Base-by-base conservation (phyloP, 2,888 invertebrate species). In the Andrena dorsata region DNA sequence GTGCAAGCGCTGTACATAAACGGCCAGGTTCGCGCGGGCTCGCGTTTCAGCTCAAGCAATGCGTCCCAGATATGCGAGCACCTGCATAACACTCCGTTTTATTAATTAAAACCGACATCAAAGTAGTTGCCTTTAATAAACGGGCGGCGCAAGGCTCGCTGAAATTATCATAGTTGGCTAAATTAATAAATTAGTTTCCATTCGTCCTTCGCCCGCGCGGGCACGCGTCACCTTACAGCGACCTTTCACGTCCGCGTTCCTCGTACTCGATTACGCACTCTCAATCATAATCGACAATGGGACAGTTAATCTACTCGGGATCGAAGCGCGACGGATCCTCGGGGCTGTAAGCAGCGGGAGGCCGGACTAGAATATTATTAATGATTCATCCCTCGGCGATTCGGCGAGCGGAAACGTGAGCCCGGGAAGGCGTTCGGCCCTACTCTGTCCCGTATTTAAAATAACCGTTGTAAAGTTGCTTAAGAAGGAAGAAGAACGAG, bases 91-190 rank as follows among this genome's bases (percentile, higher is more conserved):
- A 65, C 76, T 64, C 35, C 28, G 56, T 71, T 66, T 78, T 80
- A 72, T 78, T 80, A 71, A 80, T 80, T 78, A 80, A 80, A 72
- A 47, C 71, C 68, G 56, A 72, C 78, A 56, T 80, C 72, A 72
- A 80, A 72, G 66, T 68, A 60, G 56, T 56, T 65, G 56, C 53
- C 13, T 64, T 68, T 68, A 66, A 78, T 63, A 28, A 76, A 70
- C 64, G 47, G 6, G 16, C 58, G 47, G 80, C 51, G 35, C 71
- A 47, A 56, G 28, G 2, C 30, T 56, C 28, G 63, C 41, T 63
- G 47, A 66, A 71, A 72, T 80, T 77, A n/a, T n/a, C n/a, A n/a
- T n/a, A 78, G 35, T 49, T 68, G 53, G 63, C 49, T 41, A 32
- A 32, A 60, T 68, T 68, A 53, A 68, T 35, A 23, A 53, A 69